Percentiles rank a stretch among this genome's conserved stretches.
Evolutionary conservation across 35 echinoderm and acorn worm species (phyloP).

Genomic region (Anneissia japonica): DNA sequence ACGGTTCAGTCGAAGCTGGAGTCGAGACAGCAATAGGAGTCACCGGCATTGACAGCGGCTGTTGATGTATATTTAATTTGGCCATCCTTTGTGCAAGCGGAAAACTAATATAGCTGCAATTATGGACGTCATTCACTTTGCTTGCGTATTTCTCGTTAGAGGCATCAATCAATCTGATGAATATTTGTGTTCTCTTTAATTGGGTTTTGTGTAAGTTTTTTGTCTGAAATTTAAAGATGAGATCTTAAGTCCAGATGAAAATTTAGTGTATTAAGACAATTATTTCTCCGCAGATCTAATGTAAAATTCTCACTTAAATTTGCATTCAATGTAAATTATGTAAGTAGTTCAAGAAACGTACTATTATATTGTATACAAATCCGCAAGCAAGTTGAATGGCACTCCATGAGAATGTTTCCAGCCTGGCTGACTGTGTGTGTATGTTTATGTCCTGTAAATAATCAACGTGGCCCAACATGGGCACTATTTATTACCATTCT

Average conservation of each 20-base stretch:
- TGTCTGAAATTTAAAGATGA: no score
- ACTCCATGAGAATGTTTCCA: not conserved
- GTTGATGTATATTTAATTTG: not conserved
- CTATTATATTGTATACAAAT: no score
- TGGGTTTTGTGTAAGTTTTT: no score
- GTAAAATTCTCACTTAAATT: no score
- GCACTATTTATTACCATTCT: not conserved
- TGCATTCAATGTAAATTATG: no score
- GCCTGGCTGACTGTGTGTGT: not conserved
- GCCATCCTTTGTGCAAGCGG: not conserved
- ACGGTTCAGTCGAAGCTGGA: not conserved
- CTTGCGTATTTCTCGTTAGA: no score
- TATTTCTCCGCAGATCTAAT: no score
- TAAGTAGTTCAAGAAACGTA: no score
- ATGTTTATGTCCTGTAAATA: not conserved
- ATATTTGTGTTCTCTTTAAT: no score
- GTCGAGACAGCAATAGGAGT: not conserved
- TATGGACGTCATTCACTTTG: not conserved
- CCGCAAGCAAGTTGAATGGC: not conserved
- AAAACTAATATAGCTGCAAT: not conserved
- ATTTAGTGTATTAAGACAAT: no score
- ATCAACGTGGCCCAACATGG: not conserved
- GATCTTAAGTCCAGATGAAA: no score
- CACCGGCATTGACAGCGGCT: not conserved
- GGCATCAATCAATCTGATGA: no score